These are phyloP conservation scores for Rhadina sibilatrix DNA, from an alignment of 2,113 vertebrate species.

Conservation along the genomic window DNA sequence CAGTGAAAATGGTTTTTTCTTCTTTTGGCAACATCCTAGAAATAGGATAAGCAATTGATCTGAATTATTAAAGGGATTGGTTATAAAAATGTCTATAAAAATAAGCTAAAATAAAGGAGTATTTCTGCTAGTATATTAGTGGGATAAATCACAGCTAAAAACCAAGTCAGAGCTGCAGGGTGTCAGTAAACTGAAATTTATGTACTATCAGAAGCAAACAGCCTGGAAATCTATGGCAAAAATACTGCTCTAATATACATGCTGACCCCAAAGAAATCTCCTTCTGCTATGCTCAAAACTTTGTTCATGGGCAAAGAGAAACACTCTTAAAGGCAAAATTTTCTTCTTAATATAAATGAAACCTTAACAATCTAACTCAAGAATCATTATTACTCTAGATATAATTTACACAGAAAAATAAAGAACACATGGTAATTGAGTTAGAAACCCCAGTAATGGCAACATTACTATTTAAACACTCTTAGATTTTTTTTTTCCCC, in stretches of 20 bases:
- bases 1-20: neutral
- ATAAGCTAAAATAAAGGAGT: conserved; percentile 21
- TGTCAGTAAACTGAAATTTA: conserved; percentile 35
- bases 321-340: neutral
- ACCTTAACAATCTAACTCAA: neutral
- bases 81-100: conserved; percentile 48
- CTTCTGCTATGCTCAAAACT: neutral
- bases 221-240: conserved; percentile 23
- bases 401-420: neutral
- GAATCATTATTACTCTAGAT: neutral
- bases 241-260: neutral
- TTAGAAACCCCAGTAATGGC: neutral
- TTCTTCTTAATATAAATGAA: neutral
- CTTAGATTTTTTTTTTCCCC: neutral
- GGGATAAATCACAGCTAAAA: conserved; percentile 58
- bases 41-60: conserved; percentile 6
- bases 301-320: neutral
- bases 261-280: neutral
- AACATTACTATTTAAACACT: neutral
- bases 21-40: conserved; percentile 6
- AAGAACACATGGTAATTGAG: neutral
- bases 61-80: conserved; percentile 57
- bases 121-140: conserved; percentile 17
- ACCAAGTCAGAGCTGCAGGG: conserved; percentile 10
- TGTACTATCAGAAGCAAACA: conserved; percentile 34